Evolutionary conservation across 2,888 invertebrate species (phyloP).

Genomic region (Agriopis aurantiaria): DNA sequence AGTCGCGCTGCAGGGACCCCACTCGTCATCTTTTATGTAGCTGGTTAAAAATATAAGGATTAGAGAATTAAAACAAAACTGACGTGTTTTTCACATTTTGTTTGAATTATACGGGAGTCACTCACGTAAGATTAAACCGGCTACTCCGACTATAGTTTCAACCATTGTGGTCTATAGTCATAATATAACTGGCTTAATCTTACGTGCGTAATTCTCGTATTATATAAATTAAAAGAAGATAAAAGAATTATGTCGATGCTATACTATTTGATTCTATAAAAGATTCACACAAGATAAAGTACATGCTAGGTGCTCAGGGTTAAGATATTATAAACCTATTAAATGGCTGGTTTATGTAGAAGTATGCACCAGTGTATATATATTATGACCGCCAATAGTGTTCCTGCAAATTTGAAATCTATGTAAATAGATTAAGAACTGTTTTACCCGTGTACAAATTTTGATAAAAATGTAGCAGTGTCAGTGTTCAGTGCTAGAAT

Average conservation of each 20-base stretch:
- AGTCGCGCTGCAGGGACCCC: conserved; percentile 96
- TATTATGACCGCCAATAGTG: conserved; percentile 62
- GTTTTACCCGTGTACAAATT: conserved; percentile 58
- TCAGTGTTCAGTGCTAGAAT: conserved; percentile 69
- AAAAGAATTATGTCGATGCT: conserved; percentile 30
- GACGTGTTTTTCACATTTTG: no score
- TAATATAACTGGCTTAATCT: no score
- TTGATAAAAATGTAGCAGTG: conserved; percentile 62
- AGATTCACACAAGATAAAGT: conserved; percentile 63
- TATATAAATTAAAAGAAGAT: not conserved
- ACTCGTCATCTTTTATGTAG: conserved; percentile 94
- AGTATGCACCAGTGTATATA: conserved; percentile 81
- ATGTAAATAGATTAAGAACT: conserved; percentile 50
- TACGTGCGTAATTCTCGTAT: no score
- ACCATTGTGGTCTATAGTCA: no score
- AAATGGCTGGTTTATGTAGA: conserved; percentile 85
- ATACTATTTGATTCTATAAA: conserved; percentile 43
- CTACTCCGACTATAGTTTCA: no score
- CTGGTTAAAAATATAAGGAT: conserved; percentile 78
- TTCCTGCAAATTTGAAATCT: conserved; percentile 57
- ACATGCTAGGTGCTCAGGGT: conserved; percentile 79
- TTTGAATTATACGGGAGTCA: no score
- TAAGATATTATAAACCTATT: conserved; percentile 62
- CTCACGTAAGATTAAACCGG: no score
- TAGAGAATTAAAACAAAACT: conserved; percentile 2